Evolutionary conservation across 92 coral and sea anemone species (phyloP).

Genomic region (Heteractis magnifica): DNA sequence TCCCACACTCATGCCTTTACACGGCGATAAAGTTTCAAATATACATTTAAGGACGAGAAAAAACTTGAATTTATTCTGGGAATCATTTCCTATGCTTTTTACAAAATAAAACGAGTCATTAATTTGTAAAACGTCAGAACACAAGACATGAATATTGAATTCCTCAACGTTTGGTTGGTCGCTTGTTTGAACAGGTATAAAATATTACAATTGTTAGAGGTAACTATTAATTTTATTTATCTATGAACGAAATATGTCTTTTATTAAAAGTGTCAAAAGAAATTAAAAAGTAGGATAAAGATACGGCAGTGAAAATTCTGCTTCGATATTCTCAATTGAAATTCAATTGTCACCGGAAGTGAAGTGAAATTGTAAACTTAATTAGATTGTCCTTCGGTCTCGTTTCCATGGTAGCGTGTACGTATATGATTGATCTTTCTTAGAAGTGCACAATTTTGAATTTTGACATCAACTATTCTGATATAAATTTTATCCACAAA

Average conservation of each 20-base stretch:
- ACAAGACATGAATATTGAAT: neutral
- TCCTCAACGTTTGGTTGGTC: neutral
- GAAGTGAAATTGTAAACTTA: neutral
- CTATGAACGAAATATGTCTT: neutral
- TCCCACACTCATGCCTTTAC: neutral
- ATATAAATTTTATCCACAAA: neutral
- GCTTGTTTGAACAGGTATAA: neutral
- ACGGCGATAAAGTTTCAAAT: neutral
- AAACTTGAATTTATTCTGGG: neutral
- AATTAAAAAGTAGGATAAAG: neutral
- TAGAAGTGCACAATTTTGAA: neutral
- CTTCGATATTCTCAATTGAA: neutral
- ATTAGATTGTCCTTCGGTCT: neutral
- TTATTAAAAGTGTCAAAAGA: neutral
- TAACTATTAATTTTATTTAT: neutral
- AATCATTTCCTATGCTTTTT: neutral
- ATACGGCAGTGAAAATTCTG: neutral
- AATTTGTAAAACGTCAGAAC: neutral
- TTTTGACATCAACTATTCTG: neutral
- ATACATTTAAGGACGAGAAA: neutral
- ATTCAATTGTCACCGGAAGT: conserved; percentile 8
- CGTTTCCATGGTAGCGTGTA: neutral
- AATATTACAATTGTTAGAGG: neutral
- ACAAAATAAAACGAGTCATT: neutral
- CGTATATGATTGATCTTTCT: neutral